Base-by-base conservation (phyloP, 2,113 vertebrate genomes). In the Athene cunicularia region DNA sequence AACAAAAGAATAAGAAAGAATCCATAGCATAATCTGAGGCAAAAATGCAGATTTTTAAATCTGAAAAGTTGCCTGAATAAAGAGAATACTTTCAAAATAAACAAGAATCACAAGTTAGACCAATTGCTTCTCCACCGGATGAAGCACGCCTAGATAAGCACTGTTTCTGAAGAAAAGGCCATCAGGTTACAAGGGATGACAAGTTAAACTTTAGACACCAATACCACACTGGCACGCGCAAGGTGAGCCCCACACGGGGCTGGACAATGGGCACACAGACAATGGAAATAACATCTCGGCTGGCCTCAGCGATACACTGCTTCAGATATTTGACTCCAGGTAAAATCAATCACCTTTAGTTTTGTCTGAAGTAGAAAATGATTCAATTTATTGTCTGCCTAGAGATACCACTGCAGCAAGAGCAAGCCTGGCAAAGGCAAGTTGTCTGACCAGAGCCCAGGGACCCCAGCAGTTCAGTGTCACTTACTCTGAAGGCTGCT, bases 181-280 rank as follows among this genome's bases (percentile, higher is more conserved):
- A 27, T 68, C 49, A 12, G 1, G 0, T 55, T 20, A 53, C 1
- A 89, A 12, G 35, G 11, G 15, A 41, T 14, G 39, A 47, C 6
- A 47, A n/a, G 24, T 32, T 66, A 53, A 67, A 35, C 22, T 47
- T 28, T 5, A 66, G 76, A 56, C 49, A 26, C 14, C 3, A 0
- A 37, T 8, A 39, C 9, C 33, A 45, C 33, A 12, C 35, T 27
- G 2, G 14, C 0, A 2, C 20, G 23, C 62, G 3, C 8, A 62
- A 45, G 35, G 27, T 11, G 12, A 82, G 27, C 37, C 33, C 41
- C 37, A 15, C 16, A 3, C 0, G 0, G 56, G 28, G n/a, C 58
- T 39, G 43, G 23, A 37, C 4, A 17, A 49, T 27, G 43, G 71
- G 32, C 39, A n/a, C 28, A 12, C 20, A 43, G 50, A 32, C n/a